Base-by-base conservation (phyloP, 1,140 invertebrate genomes). In the Bemisia tabaci region DNA sequence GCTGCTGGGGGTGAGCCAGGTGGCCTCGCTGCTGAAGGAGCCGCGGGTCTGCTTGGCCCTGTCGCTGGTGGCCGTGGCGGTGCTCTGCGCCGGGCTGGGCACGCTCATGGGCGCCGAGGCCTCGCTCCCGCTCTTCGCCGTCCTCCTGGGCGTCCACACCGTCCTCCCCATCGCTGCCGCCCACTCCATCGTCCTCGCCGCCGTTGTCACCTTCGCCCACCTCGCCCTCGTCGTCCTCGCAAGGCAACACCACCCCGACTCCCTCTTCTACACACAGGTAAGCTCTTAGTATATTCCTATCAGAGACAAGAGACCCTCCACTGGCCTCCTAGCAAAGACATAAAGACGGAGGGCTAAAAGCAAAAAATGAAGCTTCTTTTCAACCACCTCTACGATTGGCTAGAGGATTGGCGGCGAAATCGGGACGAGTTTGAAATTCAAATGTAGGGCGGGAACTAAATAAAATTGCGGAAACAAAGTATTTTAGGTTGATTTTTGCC, bases 161-260 rank as follows among this genome's bases (percentile, higher is more conserved):
- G 87, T 87, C 85, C 79, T 88, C 76, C 86, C 86, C 1, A 80
- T 87, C 68, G 84, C 85, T 1, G 77, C 83, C 71, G 75, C 81
- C 1, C 81, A 87, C 59, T 82, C 85, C 1, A 73, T 85, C 25
- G 77, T 80, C 1, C 75, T 87, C 75, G 82, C 84, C 0, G 75
- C 79, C 1, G 76, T 83, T 11, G 77, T 87, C 65, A 85, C 83
- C 17, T 73, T 80, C 26, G 79, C 82, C 1, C 85, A 87, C 74
- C 72, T 85, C 61, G 79, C 76, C 2, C 72, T 81, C 9, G 80
- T 81, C 0, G 70, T 82, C n/a, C 77, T 76, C 2, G 68, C 79
- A 1, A 73, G 79, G 61, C 9, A 63, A 25, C 80, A 5, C 73
- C 77, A 23, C 74, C 72, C 1, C 0, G 76, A 80, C 64, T 74